A percentile compares a stretch with the other conserved stretches of the same genome.
Conservation (phyloP, 2,797 vertebrate species). For the Spinus pinus region DNA sequence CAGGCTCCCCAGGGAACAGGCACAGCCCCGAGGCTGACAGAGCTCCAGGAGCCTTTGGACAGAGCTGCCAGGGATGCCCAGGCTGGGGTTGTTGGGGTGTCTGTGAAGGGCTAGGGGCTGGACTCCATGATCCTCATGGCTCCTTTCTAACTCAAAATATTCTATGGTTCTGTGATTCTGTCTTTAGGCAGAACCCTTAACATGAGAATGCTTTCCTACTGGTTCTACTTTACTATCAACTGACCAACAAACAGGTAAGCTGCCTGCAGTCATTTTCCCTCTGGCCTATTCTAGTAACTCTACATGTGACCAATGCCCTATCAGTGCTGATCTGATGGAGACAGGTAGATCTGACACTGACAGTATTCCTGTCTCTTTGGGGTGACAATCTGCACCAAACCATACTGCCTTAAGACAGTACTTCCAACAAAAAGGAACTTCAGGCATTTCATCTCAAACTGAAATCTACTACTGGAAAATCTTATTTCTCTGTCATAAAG, state of each 20-base stretch:
- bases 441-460: neutral
- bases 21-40: accelerated
- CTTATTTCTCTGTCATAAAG: neutral
- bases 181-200: neutral
- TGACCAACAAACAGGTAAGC: neutral
- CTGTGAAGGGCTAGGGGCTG: neutral
- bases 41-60: neutral
- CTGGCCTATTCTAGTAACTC: neutral
- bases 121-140: neutral
- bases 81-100: too few relatives aligned
- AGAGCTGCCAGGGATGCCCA: accelerated
- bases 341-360: neutral
- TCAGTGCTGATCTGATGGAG: neutral
- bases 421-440: neutral
- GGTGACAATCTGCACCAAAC: neutral
- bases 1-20: neutral
- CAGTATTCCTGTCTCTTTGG: neutral
- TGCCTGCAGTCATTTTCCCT: neutral
- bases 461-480: neutral
- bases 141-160: neutral
- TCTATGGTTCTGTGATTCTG: neutral
- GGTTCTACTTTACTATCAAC: neutral
- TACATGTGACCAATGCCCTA: neutral
- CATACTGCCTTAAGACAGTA: neutral
- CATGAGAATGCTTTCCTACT: accelerated